These are phyloP conservation scores for Drosophila histrio DNA, from an alignment of 2,888 invertebrate genomes.

Conservation along the genomic window DNA sequence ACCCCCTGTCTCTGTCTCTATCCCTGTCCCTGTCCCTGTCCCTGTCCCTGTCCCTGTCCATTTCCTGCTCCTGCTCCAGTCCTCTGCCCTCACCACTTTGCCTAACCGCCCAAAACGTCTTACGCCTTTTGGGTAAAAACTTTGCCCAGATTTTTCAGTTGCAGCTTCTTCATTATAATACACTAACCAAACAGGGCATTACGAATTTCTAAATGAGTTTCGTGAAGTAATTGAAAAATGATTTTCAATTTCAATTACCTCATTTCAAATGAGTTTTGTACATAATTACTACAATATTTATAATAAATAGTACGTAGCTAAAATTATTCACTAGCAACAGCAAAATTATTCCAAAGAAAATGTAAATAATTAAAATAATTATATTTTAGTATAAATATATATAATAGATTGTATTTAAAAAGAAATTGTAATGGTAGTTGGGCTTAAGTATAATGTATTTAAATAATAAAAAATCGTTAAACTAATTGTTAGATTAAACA, in stretches of 20 bases:
- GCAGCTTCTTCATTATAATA: slow-evolving; percentile 60
- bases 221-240: neutral
- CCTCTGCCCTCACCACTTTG: neutral
- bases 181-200: slow-evolving; percentile 20
- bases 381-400: neutral
- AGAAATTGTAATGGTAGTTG: neutral
- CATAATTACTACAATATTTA: neutral
- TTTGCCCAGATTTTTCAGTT: slow-evolving; percentile 67
- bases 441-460: neutral
- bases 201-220: neutral
- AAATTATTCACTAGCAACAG: neutral
- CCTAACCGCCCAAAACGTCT: slow-evolving; percentile 36
- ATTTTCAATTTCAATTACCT: neutral
- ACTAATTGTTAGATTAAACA: neutral
- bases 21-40: neutral
- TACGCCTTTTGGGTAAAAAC: slow-evolving; percentile 71
- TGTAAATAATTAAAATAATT: neutral
- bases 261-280: neutral
- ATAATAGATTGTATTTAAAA: neutral
- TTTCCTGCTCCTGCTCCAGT: no score
- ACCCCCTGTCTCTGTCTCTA: neutral
- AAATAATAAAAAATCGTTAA: no score
- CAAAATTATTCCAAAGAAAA: neutral
- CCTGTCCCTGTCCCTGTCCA: neutral
- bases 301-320: neutral